These are phyloP conservation scores for Coleophora deauratella DNA, from an alignment of 2,888 invertebrate species.

Conservation along the genomic window DNA sequence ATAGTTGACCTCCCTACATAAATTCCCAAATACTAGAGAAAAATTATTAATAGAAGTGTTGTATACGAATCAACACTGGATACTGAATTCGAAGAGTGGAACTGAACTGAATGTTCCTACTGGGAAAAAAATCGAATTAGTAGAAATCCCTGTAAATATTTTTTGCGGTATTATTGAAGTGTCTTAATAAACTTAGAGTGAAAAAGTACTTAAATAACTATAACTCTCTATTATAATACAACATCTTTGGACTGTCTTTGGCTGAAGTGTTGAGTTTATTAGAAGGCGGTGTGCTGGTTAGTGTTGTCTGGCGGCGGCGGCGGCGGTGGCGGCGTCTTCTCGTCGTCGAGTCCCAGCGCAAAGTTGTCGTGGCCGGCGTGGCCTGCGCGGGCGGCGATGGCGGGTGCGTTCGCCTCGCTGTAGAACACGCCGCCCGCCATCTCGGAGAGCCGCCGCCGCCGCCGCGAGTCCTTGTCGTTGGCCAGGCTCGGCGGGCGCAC, in stretches of 20 bases:
- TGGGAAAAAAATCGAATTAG: too few relatives aligned
- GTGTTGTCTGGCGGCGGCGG: conserved; percentile 33
- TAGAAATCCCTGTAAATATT: too few relatives aligned
- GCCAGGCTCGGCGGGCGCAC: conserved; percentile 53
- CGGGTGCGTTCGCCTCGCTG: conserved; percentile 41
- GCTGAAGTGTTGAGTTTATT: not conserved
- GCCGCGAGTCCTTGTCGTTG: conserved; percentile 60
- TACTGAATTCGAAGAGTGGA: too few relatives aligned
- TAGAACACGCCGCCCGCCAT: conserved; percentile 67
- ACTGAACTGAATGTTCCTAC: too few relatives aligned
- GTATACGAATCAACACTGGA: too few relatives aligned
- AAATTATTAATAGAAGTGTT: too few relatives aligned
- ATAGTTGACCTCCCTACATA: too few relatives aligned
- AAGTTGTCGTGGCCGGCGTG: conserved; percentile 49
- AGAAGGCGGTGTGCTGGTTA: conserved; percentile 30
- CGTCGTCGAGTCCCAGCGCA: conserved; percentile 49
- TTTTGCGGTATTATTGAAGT: too few relatives aligned
- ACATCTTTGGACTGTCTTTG: not conserved
- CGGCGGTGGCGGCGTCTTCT: conserved; percentile 42
- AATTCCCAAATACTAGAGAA: too few relatives aligned
- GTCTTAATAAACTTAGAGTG: too few relatives aligned
- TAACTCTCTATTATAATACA: not conserved
- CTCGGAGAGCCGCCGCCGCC: conserved; percentile 60
- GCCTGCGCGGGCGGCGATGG: conserved; percentile 16
- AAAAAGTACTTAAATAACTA: too few relatives aligned